Evolutionary conservation across 2,888 invertebrate genomes (phyloP).

Genomic region (Platycheirus rosarum): DNA sequence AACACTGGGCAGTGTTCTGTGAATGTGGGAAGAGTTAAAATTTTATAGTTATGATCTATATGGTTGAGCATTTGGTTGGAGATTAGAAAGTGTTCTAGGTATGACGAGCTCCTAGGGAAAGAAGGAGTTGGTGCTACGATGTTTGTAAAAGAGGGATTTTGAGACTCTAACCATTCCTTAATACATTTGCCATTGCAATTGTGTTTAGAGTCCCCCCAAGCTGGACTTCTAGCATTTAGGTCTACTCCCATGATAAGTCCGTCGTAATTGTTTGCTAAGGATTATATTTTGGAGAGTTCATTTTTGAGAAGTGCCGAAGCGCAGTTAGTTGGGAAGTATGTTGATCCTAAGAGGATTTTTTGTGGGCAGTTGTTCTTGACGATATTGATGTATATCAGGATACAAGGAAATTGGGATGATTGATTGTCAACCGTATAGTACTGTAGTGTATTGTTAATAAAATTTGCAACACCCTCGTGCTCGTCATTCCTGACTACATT

Average conservation of each 20-base stretch:
- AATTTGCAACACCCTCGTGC: neutral
- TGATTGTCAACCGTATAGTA: neutral
- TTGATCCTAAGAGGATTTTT: neutral
- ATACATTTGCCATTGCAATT: neutral
- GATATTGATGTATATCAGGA: neutral
- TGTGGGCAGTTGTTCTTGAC: neutral
- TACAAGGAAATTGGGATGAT: neutral
- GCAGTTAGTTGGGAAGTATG: neutral
- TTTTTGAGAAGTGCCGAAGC: neutral
- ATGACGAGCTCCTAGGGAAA: neutral
- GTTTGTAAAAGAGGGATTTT: neutral
- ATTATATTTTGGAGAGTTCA: neutral
- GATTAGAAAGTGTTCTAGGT: neutral
- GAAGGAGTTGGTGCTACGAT: neutral
- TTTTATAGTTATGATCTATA: neutral
- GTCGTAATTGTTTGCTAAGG: neutral
- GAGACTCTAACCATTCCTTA: neutral
- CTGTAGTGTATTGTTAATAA: neutral
- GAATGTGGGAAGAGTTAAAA: neutral
- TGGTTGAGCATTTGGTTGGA: neutral
- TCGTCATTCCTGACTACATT: neutral
- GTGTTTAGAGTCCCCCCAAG: neutral
- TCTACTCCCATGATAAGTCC: neutral
- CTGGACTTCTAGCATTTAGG: neutral
- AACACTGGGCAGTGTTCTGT: conserved; percentile 1